Evolutionary conservation across 1,140 invertebrate genomes (phyloP).

Genomic region (Drosophila arizonae): DNA sequence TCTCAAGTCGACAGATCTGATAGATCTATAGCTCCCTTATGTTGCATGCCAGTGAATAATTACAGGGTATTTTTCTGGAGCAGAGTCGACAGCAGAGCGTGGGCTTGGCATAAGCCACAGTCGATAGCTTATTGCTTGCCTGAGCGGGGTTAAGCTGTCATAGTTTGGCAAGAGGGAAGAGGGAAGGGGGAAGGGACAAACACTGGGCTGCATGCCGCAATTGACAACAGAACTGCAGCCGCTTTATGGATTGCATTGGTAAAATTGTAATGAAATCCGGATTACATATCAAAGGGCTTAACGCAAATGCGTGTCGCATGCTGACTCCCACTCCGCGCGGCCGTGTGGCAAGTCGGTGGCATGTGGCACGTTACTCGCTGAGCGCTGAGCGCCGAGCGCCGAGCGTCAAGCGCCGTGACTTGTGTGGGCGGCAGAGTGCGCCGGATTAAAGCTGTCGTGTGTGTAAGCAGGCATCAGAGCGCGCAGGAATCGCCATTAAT

Average conservation of each 20-base stretch:
- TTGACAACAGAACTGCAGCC: constrained; percentile 32
- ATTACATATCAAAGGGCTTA: constrained; percentile 55
- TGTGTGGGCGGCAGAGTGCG: constrained; percentile 5
- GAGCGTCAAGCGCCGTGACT: background rate
- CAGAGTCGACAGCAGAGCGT: background rate
- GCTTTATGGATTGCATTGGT: constrained; percentile 37
- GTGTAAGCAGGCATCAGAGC: constrained; percentile 19
- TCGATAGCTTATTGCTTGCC: constrained; percentile 27
- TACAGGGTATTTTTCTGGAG: too few relatives aligned
- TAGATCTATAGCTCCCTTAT: too few relatives aligned
- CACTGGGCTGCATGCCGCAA: background rate
- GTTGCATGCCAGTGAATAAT: too few relatives aligned
- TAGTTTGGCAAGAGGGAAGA: too few relatives aligned
- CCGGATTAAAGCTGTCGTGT: constrained; percentile 36
- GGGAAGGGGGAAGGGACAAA: too few relatives aligned
- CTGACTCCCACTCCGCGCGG: background rate
- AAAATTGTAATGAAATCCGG: constrained; percentile 69
- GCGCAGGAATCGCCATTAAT: background rate
- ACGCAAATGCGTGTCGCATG: constrained; percentile 30
- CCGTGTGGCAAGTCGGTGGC: too few relatives aligned
- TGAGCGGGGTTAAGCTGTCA: constrained; percentile 18
- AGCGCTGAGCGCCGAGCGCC: background rate
- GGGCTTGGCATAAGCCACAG: constrained; percentile 1
- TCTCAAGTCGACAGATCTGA: too few relatives aligned
- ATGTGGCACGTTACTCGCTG: constrained; percentile 8